Conservation (phyloP, 2,113 vertebrate species). For the Procavia capensis region DNA sequence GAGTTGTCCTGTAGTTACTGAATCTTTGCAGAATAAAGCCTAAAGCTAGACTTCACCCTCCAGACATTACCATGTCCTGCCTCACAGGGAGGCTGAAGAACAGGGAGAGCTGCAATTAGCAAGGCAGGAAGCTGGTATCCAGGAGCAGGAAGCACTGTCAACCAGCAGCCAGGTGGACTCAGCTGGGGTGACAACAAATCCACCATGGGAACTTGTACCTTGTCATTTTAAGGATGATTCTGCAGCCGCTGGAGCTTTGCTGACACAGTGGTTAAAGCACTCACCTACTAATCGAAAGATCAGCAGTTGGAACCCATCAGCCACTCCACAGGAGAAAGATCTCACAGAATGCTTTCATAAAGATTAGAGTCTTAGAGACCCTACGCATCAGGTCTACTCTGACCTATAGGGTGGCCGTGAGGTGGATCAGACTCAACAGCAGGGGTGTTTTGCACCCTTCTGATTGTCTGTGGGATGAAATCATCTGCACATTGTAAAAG, state of each 20-base stretch:
- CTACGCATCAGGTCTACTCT: background rate
- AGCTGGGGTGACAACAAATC: background rate
- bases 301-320: background rate
- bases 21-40: background rate
- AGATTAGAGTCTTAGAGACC: background rate
- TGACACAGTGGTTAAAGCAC: background rate
- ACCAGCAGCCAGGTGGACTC: background rate
- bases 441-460: background rate
- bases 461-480: background rate
- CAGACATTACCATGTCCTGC: background rate
- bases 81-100: background rate
- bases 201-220: fast-evolving
- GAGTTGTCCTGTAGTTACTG: too few species aligned
- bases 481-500: background rate
- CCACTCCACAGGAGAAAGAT: background rate
- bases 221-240: background rate
- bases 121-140: background rate
- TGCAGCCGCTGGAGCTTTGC: background rate
- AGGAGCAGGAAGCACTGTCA: background rate
- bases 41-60: background rate
- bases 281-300: background rate
- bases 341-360: background rate
- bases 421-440: background rate
- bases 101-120: background rate
- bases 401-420: background rate